Evolutionary conservation across 2,113 vertebrate species (phyloP).

Genomic region (Lepisosteus osseus): DNA sequence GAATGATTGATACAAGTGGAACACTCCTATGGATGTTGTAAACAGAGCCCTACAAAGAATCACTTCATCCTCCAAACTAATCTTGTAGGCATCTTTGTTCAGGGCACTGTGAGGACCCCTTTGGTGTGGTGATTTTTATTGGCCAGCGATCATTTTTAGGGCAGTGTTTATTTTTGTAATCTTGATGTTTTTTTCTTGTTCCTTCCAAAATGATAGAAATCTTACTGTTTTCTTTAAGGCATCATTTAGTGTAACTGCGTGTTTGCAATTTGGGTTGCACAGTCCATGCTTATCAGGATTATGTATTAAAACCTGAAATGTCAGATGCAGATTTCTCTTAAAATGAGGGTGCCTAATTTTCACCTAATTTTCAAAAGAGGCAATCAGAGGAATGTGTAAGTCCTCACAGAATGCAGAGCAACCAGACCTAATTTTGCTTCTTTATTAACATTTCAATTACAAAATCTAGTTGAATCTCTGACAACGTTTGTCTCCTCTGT

Average conservation of each 20-base stretch:
- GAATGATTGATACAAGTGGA: slow-evolving; percentile 61
- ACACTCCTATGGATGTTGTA: slow-evolving; percentile 62
- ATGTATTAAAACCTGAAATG: too few relatives aligned
- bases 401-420: too few relatives aligned
- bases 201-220: slow-evolving; percentile 62
- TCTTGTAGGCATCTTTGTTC: slow-evolving; percentile 37
- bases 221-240: slow-evolving; percentile 64
- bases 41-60: slow-evolving; percentile 64
- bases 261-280: not conserved
- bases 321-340: too few relatives aligned
- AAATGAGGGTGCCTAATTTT: too few relatives aligned
- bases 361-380: too few relatives aligned
- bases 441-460: too few relatives aligned
- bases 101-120: slow-evolving; percentile 39
- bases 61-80: slow-evolving; percentile 48
- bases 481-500: too few relatives aligned
- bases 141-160: slow-evolving; percentile 58
- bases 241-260: slow-evolving; percentile 63
- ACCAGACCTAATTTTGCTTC: too few relatives aligned
- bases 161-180: slow-evolving; percentile 68
- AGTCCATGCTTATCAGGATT: too few relatives aligned
- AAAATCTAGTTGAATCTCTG: too few relatives aligned
- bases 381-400: too few relatives aligned
- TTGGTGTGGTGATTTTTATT: slow-evolving; percentile 59
- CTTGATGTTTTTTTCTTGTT: slow-evolving; percentile 64